These are phyloP conservation scores for Lycocerus yunnanus DNA, from an alignment of 2,888 invertebrate species.

Conservation along the genomic window DNA sequence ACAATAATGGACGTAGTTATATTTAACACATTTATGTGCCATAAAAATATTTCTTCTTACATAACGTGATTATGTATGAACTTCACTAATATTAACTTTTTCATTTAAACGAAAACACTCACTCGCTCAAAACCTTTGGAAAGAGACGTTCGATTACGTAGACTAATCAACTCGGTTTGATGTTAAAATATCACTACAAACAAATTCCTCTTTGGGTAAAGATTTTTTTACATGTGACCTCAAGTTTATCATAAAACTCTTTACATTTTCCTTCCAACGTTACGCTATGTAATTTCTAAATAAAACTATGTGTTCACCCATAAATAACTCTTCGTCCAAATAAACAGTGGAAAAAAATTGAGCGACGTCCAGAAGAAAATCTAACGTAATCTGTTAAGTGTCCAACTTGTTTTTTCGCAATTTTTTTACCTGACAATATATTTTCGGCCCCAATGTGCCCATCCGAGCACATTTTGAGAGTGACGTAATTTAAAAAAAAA, in stretches of 20 bases:
- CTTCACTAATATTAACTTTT: neutral
- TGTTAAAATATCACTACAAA: neutral
- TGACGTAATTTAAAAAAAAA: neutral
- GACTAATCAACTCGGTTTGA: constrained; percentile 10
- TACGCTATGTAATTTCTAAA: neutral
- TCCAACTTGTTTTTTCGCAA: neutral
- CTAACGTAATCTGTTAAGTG: neutral
- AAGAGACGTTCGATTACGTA: constrained; percentile 10
- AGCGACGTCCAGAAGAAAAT: neutral
- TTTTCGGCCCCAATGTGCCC: neutral
- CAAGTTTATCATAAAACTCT: neutral
- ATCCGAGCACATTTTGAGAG: no score
- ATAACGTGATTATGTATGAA: neutral
- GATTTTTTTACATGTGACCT: neutral
- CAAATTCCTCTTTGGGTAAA: neutral
- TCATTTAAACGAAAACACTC: constrained; percentile 8
- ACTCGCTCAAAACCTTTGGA: constrained; percentile 11
- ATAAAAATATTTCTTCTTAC: constrained; percentile 5
- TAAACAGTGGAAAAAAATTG: neutral
- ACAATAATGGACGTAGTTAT: constrained; percentile 5
- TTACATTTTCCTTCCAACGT: neutral
- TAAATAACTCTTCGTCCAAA: neutral
- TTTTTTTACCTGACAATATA: neutral
- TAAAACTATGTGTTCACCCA: neutral
- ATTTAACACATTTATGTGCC: constrained; percentile 10